Percentiles rank a stretch among this genome's conserved stretches.
phyloP scores from a whole-genome alignment of 2,113 vertebrate genomes.

The Piaya cayana region DNA sequence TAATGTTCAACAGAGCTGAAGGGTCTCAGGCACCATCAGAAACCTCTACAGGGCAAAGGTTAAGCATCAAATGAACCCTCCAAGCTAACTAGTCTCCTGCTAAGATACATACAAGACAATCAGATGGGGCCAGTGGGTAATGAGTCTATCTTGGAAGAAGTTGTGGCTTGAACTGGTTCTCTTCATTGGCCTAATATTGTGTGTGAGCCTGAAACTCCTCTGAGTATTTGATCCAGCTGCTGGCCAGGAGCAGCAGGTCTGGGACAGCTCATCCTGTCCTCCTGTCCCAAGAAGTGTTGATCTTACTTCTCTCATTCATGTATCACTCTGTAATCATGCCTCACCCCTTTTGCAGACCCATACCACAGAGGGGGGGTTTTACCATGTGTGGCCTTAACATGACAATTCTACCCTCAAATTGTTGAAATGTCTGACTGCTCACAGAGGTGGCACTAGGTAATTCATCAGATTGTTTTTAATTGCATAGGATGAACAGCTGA shows the following conservation, averaged over 20 bases:
- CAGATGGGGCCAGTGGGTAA: neutral
- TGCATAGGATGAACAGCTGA: neutral
- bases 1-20: neutral
- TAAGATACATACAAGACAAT: neutral
- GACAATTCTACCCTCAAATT: neutral
- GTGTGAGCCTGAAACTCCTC: neutral
- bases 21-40: neutral
- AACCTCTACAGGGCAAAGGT: neutral
- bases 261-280: neutral
- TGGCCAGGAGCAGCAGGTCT: neutral
- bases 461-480: neutral
- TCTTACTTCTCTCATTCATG: neutral
- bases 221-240: neutral
- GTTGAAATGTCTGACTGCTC: neutral
- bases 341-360: neutral
- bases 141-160: neutral
- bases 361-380: neutral
- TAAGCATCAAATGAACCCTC: neutral
- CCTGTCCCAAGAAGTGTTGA: neutral
- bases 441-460: neutral
- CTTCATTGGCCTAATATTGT: neutral
- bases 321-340: neutral
- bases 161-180: neutral
- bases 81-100: neutral
- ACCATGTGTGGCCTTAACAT: neutral